Evolutionary conservation across 2,797 vertebrate species (phyloP).

Genomic region (Cottoperca gobio): DNA sequence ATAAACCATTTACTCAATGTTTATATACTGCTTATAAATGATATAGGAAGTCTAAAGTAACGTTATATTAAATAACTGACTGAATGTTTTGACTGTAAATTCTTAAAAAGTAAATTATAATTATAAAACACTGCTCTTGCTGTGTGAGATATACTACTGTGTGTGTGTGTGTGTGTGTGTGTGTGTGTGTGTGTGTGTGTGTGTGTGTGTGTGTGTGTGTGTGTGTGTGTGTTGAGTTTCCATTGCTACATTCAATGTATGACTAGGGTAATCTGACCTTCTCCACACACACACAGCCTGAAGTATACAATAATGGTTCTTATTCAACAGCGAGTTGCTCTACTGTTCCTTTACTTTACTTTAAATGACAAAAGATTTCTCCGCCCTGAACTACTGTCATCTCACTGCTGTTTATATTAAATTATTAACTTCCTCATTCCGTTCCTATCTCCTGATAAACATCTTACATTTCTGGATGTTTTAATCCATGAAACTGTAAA

Average conservation of each 20-base stretch:
- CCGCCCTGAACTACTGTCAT: neutral
- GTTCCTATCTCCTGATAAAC: neutral
- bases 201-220: slow-evolving; percentile 3
- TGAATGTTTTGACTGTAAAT: neutral
- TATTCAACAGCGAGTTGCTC: slow-evolving; percentile 47
- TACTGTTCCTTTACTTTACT: slow-evolving; percentile 15
- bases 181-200: neutral
- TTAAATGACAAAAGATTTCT: neutral
- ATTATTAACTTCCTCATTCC: neutral
- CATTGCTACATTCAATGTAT: slow-evolving; percentile 15
- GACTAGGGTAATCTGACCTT: slow-evolving; percentile 61
- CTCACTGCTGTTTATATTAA: neutral
- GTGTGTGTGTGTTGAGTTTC: slow-evolving; percentile 3
- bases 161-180: neutral
- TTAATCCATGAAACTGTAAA: neutral
- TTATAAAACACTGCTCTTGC: neutral
- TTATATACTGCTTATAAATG: neutral
- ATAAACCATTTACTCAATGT: neutral
- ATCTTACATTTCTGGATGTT: neutral
- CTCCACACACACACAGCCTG: slow-evolving; percentile 12
- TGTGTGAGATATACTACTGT: neutral
- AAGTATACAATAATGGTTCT: slow-evolving; percentile 33
- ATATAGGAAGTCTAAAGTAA: neutral
- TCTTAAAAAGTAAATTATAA: neutral
- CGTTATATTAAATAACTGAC: neutral